Evolutionary conservation across 2,113 vertebrate genomes (phyloP).

Genomic region (Psittacara wagleri): DNA sequence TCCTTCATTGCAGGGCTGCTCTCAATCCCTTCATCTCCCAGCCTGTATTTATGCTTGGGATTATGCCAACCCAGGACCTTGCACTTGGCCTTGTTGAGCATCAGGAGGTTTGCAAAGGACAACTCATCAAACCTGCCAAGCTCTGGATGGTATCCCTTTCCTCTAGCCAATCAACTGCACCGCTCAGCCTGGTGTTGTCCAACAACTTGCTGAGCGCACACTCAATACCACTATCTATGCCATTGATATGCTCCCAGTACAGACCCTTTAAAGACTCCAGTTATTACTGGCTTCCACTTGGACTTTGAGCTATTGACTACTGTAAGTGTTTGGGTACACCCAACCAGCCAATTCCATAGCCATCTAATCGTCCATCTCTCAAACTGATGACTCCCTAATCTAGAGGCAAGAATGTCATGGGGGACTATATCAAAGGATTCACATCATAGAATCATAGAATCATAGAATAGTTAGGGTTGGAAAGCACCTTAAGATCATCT

Average conservation of each 20-base stretch:
- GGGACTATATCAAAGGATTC: background rate
- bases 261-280: background rate
- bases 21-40: background rate
- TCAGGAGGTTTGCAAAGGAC: background rate
- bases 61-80: accelerated
- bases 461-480: no score
- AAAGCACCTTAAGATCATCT: no score
- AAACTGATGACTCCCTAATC: background rate
- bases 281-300: background rate
- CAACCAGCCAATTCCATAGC: background rate
- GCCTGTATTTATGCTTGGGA: background rate
- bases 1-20: background rate
- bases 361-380: background rate
- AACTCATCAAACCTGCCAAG: background rate
- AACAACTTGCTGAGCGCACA: background rate
- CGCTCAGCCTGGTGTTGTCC: background rate
- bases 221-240: background rate
- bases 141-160: background rate
- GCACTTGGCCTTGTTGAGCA: background rate
- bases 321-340: background rate
- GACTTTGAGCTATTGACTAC: background rate
- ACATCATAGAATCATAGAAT: no score
- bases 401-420: background rate
- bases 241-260: background rate
- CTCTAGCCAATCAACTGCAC: background rate